phyloP scores from a whole-genome alignment of 2,113 vertebrate species.

The Nematolebias whitei region DNA sequence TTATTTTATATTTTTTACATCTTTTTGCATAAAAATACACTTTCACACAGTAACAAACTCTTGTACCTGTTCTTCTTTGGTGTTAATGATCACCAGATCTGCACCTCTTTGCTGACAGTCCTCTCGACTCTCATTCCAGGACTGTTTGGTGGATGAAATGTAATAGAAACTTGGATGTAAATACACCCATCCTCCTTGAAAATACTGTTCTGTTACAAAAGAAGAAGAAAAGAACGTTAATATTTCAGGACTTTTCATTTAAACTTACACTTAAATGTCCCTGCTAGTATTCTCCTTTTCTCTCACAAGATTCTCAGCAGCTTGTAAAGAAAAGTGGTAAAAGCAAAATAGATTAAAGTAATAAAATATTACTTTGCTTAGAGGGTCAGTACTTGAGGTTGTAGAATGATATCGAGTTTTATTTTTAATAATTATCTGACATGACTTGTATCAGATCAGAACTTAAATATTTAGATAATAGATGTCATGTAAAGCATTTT shows the following conservation, averaged over 20 bases:
- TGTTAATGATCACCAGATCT: slow-evolving; percentile 50
- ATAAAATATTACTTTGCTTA: no score
- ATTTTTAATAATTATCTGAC: neutral
- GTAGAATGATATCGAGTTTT: neutral
- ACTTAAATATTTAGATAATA: neutral
- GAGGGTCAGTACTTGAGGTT: no score
- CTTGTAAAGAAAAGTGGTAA: no score
- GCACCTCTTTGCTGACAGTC: slow-evolving; percentile 29
- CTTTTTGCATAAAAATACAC: neutral
- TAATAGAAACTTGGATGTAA: slow-evolving; percentile 28
- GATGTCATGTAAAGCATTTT: neutral
- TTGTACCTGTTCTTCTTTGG: slow-evolving; percentile 48
- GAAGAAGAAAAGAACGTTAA: neutral
- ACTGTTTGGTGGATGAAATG: slow-evolving; percentile 2
- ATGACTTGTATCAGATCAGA: neutral
- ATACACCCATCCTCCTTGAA: slow-evolving; percentile 26
- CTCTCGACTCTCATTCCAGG: slow-evolving; percentile 30
- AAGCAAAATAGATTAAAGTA: no score
- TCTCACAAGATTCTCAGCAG: no score
- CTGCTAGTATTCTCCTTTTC: no score
- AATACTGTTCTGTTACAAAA: slow-evolving; percentile 1
- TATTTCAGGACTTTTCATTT: no score
- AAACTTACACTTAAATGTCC: no score
- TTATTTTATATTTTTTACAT: neutral
- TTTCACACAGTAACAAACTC: neutral